Evolutionary conservation across 2,797 vertebrate genomes (phyloP), one percentile per base, ranked within the genome.

Genomic region (Rhinoraja longicauda): DNA sequence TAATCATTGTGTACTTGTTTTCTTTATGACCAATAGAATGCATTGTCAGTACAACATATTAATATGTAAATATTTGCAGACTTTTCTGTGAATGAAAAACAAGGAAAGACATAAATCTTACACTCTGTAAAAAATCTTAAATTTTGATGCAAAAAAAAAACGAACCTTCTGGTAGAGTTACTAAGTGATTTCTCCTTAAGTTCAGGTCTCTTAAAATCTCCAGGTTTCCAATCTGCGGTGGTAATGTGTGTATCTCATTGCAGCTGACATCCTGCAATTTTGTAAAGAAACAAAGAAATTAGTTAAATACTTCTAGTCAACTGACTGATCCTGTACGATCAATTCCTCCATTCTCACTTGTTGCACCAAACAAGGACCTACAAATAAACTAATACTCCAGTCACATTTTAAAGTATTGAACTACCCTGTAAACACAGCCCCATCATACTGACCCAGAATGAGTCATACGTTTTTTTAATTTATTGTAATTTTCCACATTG

Each of bases 181-280:
- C 95, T 95, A 99, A 96, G 95, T 98, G 97, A 96, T 99, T 99
- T 94, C 98, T 97, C 95, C 99, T 97, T 94, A 99, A 96, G 94
- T 99, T 99, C 90, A 99, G 96, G 95, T 99, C 98, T 93, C 98
- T 94, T 67, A 99, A 96, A 70, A 96, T 95, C 94, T 98, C 97
- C 94, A 99, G 95, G 94, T 96, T 96, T 94, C 98, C 98, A 73
- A 99, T 96, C 95, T 99, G 98, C 24, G 97, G 95, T 84, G 99
- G 99, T 94, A 99, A 94, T 93, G 96, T 97, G 96, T 98, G 98
- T 96, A 99, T 98, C 96, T 99, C 99, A 94, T 99, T 99, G 95
- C 98, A 99, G 96, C 99, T 99, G 84, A 99, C 98, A 93, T 99
- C 98, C 99, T 99, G 95, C 86, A 95, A 94, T 59, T 94, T 29